Conservation (phyloP, 1,140 invertebrate genomes). For the Musca domestica region DNA sequence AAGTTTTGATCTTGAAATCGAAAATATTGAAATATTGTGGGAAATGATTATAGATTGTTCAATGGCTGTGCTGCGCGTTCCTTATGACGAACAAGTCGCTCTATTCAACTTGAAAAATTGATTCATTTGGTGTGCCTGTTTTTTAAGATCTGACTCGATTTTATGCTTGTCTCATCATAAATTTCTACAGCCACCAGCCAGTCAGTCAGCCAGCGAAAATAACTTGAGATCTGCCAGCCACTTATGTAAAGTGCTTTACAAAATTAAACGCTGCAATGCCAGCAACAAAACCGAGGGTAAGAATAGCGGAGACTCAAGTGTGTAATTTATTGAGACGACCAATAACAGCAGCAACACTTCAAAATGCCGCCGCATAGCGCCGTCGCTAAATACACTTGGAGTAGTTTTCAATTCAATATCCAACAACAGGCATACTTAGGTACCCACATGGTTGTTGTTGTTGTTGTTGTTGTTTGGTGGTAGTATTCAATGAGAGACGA, state of each 20-base stretch:
- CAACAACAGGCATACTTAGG: too few species aligned
- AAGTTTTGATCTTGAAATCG: too few species aligned
- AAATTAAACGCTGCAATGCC: background rate
- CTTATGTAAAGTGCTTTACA: slow-evolving; percentile 12
- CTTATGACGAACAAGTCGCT: too few species aligned
- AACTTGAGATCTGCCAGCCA: background rate
- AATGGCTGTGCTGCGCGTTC: too few species aligned
- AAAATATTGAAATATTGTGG: too few species aligned
- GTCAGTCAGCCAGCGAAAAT: too few species aligned
- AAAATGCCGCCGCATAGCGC: slow-evolving; percentile 9
- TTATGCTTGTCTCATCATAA: slow-evolving; percentile 18
- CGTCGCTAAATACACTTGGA: background rate
- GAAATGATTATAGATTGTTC: too few species aligned
- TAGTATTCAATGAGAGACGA: too few species aligned
- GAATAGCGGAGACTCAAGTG: slow-evolving; percentile 6
- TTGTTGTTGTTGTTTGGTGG: too few species aligned
- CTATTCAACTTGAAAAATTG: slow-evolving; percentile 1
- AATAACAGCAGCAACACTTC: slow-evolving; percentile 11
- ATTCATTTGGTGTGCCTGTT: background rate
- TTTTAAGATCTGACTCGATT: background rate
- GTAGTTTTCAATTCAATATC: too few species aligned
- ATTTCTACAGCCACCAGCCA: background rate
- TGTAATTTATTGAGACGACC: slow-evolving; percentile 15
- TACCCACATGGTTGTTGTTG: too few species aligned
- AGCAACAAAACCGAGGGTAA: background rate